A percentile compares a stretch with the other conserved stretches of the same genome.
Conservation (phyloP, 2,797 vertebrate genomes). For the Vespertilio murinus region DNA sequence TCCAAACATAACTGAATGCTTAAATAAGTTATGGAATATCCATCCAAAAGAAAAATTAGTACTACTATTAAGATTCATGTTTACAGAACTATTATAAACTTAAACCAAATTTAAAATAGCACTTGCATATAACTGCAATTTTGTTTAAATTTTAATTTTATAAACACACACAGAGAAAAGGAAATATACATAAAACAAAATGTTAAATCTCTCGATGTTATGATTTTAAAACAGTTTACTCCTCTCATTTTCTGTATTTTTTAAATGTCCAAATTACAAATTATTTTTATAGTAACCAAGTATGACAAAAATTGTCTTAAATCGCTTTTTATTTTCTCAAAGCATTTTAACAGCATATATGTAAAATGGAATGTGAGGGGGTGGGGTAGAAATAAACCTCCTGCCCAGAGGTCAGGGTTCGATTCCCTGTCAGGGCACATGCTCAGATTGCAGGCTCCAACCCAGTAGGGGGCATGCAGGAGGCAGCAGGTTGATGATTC, state of each 20-base stretch:
- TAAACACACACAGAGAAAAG: constrained; percentile 12
- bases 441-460: too few relatives aligned
- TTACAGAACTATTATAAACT: not conserved
- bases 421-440: too few relatives aligned
- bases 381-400: not conserved
- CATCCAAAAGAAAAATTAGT: not conserved
- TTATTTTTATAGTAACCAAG: not conserved
- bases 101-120: not conserved
- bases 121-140: not conserved
- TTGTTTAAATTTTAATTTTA: constrained; percentile 39
- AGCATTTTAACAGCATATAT: not conserved
- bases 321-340: not conserved
- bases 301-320: not conserved
- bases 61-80: not conserved
- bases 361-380: not conserved
- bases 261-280: constrained; percentile 21
- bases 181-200: constrained; percentile 12
- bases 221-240: constrained; percentile 15
- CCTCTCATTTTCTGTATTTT: not conserved
- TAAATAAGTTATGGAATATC: not conserved
- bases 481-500: too few relatives aligned
- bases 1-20: not conserved
- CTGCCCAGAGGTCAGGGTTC: not conserved
- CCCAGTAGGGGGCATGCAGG: too few relatives aligned
- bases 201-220: not conserved